Evolutionary conservation across 2,797 vertebrate genomes (phyloP), one percentile per base, ranked within the genome.

Genomic region (Malacoctenus gilli): DNA sequence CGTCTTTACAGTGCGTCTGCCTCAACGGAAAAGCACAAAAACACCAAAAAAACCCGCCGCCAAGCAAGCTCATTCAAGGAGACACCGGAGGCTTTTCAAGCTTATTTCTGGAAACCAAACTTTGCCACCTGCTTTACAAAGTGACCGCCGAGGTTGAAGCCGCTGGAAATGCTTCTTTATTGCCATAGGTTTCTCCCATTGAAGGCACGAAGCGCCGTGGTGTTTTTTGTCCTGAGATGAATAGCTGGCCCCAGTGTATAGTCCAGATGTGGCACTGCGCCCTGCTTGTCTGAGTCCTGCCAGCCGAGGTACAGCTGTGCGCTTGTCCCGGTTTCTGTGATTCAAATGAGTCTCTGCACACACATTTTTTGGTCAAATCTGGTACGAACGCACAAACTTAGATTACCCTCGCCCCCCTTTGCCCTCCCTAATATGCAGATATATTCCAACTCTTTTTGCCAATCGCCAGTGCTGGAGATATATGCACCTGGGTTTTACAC

Each of bases 261-360:
- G 53, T 72, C 60, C 57, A 72, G 55, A 66, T 67, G 31, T 74
- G 52, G 65, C 62, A 28, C 4, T 9, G 42, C 30, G 57, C 53
- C 68, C 58, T 56, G 51, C 47, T 59, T 55, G 64, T 51, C 57
- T 44, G 20, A 19, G 5, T 52, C 31, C 49, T 51, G 61, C 73
- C 66, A 62, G 36, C 58, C 35, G 5, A 53, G 68, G 48, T 41
- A 31, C 57, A 68, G 54, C 62, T 62, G 56, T 56, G 68, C 58
- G 64, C 38, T 16, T 9, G 41, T 49, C 41, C 18, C 43, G 36
- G 35, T 40, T 47, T 40, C 21, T 34, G 38, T 38, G 57, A 35
- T 68, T 57, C 61, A 66, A 73, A 11, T 4, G 42, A 51, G 37
- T 69, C 58, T 83, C 61, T 59, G 31, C 52, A 42, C 23, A 22